A percentile compares a stretch with the other conserved stretches of the same genome.
Conservation (phyloP, 2,797 vertebrate species). For the Remorina albescens region DNA sequence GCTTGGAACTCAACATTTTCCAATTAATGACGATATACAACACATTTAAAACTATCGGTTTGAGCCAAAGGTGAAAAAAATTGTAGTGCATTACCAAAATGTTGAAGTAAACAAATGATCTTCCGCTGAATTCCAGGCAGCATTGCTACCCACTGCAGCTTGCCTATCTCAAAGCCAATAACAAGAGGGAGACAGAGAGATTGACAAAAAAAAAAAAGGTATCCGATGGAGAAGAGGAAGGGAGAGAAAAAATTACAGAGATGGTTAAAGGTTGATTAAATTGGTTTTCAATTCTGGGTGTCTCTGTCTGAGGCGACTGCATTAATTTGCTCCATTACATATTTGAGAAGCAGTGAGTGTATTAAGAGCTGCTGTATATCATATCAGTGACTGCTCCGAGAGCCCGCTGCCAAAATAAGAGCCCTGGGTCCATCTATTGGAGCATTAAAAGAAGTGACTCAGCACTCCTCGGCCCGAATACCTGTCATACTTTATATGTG, state of each 20-base stretch:
- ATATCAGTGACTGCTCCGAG: constrained; percentile 72
- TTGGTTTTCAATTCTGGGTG: constrained; percentile 82
- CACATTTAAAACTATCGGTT: constrained; percentile 53
- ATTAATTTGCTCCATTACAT: constrained; percentile 83
- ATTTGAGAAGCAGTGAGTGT: constrained; percentile 81
- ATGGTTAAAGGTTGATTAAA: constrained; percentile 84
- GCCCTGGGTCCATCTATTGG: constrained; percentile 56
- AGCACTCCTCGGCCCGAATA: constrained; percentile 43
- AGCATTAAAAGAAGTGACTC: constrained; percentile 74
- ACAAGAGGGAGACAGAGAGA: constrained; percentile 2
- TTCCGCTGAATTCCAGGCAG: constrained; percentile 71
- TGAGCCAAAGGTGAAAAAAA: constrained; percentile 65
- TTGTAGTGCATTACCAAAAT: constrained; percentile 57
- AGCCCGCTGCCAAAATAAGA: constrained; percentile 71
- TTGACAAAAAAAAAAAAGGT: neutral
- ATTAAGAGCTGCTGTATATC: constrained; percentile 83
- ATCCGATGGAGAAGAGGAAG: constrained; percentile 59
- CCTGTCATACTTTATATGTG: constrained; percentile 55
- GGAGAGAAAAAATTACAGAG: constrained; percentile 73
- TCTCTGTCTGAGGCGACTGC: constrained; percentile 76
- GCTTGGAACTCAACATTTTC: constrained; percentile 56
- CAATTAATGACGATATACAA: constrained; percentile 66
- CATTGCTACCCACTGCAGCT: constrained; percentile 22
- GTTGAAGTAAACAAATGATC: constrained; percentile 71
- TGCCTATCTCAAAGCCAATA: constrained; percentile 50